Evolutionary conservation across 37 sponge, comb jelly and placozoan genomes (phyloP).

Genomic region (Agelas oroides): DNA sequence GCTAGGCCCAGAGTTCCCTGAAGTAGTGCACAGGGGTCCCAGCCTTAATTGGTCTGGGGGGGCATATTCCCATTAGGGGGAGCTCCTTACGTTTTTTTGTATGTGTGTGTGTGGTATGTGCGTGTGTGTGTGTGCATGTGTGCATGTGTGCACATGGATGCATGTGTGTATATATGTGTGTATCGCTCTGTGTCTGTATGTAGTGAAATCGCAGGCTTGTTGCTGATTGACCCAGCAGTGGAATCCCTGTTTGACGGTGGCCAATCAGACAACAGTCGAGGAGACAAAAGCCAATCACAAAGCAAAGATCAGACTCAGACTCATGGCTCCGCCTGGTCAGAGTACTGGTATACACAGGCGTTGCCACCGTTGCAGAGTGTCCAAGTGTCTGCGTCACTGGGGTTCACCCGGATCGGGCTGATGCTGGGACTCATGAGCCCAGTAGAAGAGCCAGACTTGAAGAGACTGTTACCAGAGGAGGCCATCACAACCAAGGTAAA

Average conservation of each 20-base stretch:
- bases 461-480: conserved; percentile 9
- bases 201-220: conserved; percentile 69
- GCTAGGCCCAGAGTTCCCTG: no score
- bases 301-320: no score
- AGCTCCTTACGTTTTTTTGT: no score
- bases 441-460: conserved; percentile 19
- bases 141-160: no score
- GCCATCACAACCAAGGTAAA: conserved; percentile 36
- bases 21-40: no score
- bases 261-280: not conserved
- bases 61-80: no score
- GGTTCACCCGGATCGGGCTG: conserved; percentile 58
- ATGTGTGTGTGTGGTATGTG: no score
- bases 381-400: conserved; percentile 41
- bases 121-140: no score
- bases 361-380: conserved; percentile 25
- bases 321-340: conserved; percentile 10
- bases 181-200: no score
- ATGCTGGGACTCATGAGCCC: conserved; percentile 54
- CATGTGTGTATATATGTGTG: no score
- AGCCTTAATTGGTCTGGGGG: no score
- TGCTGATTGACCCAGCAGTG: conserved; percentile 56
- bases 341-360: conserved; percentile 38
- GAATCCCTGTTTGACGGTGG: conserved; percentile 39
- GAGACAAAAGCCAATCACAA: not conserved